These are phyloP conservation scores for Naso thynnoides DNA, from an alignment of 2,797 vertebrate genomes.

Conservation along the genomic window DNA sequence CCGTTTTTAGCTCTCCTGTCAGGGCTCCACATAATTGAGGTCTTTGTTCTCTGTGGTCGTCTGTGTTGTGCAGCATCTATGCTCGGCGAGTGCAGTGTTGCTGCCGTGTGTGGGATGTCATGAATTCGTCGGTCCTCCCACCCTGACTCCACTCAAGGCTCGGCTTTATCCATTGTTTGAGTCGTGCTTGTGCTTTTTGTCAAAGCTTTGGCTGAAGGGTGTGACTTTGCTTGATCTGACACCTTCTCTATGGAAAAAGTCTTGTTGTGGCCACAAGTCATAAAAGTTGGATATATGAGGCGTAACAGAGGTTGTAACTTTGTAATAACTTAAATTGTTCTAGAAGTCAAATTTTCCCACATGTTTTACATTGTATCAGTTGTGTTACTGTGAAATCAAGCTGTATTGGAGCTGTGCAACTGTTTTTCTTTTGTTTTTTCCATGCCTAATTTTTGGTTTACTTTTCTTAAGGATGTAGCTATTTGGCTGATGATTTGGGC, in stretches of 20 bases:
- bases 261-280: background rate
- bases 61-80: conserved; percentile 54
- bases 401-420: too few relatives aligned
- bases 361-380: background rate
- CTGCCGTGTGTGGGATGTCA: conserved; percentile 47
- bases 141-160: conserved; percentile 31
- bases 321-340: background rate
- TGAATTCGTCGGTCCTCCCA: conserved; percentile 51
- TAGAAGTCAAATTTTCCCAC: background rate
- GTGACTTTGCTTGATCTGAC: conserved; percentile 22
- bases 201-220: conserved; percentile 37
- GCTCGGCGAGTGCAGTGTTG: conserved; percentile 51
- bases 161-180: conserved; percentile 59
- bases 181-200: conserved; percentile 36
- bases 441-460: conserved; percentile 2
- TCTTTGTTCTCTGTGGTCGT: conserved; percentile 78
- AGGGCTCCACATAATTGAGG: conserved; percentile 78
- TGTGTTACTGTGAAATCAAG: background rate
- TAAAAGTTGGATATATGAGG: background rate
- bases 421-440: conserved; percentile 7
- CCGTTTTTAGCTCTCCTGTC: conserved; percentile 81
- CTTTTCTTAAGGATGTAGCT: conserved; percentile 11
- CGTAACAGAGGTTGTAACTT: background rate
- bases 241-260: background rate
- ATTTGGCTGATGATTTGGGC: background rate